Evolutionary conservation across 2,797 vertebrate species (phyloP).

Genomic region (Sparus aurata): DNA sequence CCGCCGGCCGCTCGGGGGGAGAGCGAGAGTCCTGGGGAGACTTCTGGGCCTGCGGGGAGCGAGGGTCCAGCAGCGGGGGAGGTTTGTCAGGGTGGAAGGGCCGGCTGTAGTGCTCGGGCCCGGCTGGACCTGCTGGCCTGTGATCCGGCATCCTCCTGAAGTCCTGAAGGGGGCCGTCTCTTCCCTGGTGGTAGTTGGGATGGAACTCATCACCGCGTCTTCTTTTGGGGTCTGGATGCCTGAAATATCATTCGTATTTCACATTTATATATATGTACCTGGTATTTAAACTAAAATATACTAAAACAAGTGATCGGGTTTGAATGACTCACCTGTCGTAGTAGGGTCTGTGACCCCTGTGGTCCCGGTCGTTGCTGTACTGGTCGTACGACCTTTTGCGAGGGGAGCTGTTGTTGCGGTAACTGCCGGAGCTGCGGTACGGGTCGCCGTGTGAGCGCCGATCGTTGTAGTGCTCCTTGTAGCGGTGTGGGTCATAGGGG

Average conservation of each 20-base stretch:
- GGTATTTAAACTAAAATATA: neutral
- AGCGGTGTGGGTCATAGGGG: constrained; percentile 93
- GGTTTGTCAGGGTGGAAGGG: constrained; percentile 94
- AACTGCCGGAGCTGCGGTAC: constrained; percentile 92
- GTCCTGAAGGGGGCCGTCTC: constrained; percentile 90
- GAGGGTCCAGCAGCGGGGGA: constrained; percentile 90
- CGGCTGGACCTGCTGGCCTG: constrained; percentile 87
- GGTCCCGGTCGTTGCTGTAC: constrained; percentile 95
- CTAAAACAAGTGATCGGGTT: neutral
- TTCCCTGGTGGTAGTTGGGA: constrained; percentile 87
- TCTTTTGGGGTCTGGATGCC: constrained; percentile 94
- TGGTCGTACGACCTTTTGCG: constrained; percentile 95
- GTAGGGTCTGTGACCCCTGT: constrained; percentile 94
- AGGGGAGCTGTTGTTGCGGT: constrained; percentile 91
- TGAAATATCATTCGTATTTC: constrained; percentile 63
- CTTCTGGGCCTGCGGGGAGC: constrained; percentile 94
- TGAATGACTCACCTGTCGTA: constrained; percentile 90
- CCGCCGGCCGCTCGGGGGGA: constrained; percentile 90
- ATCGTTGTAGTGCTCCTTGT: constrained; percentile 96
- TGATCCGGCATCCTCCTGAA: constrained; percentile 95
- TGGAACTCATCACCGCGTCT: constrained; percentile 93
- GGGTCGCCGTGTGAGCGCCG: constrained; percentile 90
- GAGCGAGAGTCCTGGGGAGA: constrained; percentile 94
- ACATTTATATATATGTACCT: no score
- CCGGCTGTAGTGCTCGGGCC: constrained; percentile 92